Evolutionary conservation across 2,113 vertebrate genomes (phyloP).

Genomic region (Callithrix jacchus): DNA sequence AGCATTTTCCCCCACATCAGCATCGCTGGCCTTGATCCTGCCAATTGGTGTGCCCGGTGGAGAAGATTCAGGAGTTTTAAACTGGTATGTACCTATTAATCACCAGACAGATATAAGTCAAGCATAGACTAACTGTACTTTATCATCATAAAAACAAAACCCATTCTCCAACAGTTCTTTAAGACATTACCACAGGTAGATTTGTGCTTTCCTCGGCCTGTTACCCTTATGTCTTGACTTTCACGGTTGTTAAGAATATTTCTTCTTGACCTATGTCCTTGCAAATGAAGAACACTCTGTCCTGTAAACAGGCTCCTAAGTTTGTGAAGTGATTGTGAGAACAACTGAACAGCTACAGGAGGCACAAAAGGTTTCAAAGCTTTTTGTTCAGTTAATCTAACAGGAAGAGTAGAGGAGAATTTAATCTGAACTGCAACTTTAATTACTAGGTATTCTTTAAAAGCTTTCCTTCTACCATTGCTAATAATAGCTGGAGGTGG

Average conservation of each 20-base stretch:
- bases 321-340: not conserved
- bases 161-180: not conserved
- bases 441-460: conserved; percentile 40
- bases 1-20: conserved; percentile 92
- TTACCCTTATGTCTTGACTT: not conserved
- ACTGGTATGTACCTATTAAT: conserved; percentile 91
- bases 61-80: conserved; percentile 88
- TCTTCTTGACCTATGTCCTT: conserved; percentile 36
- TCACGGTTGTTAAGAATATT: not conserved
- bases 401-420: conserved; percentile 29
- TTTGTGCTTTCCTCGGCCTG: not conserved
- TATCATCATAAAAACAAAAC: not conserved
- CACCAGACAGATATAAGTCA: conserved; percentile 33
- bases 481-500: conserved; percentile 12
- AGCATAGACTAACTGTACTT: not conserved
- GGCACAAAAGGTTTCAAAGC: not conserved
- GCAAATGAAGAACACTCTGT: not conserved
- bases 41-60: conserved; percentile 87
- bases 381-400: not conserved
- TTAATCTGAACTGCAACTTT: conserved; percentile 14
- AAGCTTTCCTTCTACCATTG: conserved; percentile 36
- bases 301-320: not conserved
- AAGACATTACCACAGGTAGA: not conserved
- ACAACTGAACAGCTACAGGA: not conserved
- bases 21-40: conserved; percentile 91